Conservation (phyloP, 2,797 vertebrate genomes). For the Gallinago solitaria region DNA sequence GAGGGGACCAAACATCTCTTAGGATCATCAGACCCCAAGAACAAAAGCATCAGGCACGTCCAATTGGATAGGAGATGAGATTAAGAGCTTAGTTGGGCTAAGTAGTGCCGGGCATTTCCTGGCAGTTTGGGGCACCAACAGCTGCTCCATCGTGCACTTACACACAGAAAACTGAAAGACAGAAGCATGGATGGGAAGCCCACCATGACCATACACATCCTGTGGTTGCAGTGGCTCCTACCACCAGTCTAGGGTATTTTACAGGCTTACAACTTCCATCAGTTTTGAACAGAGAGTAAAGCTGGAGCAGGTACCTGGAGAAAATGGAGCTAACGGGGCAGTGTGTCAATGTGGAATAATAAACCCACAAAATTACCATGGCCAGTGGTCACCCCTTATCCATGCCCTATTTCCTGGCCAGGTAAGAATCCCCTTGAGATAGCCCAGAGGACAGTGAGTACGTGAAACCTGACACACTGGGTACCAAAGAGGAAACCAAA, state of each 20-base stretch:
- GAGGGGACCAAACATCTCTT: background rate
- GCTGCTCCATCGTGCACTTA: background rate
- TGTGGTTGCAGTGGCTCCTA: background rate
- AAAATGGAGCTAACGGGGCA: background rate
- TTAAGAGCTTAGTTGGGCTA: background rate
- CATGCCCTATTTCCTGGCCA: background rate
- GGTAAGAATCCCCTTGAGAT: background rate
- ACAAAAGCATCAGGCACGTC: background rate
- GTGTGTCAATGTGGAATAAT: background rate
- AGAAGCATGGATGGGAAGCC: background rate
- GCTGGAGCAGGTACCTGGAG: background rate
- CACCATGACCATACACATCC: fast-evolving
- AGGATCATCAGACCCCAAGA: background rate
- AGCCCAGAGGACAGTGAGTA: background rate
- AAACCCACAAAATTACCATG: background rate
- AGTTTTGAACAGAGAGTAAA: background rate
- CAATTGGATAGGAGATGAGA: background rate
- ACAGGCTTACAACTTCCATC: background rate
- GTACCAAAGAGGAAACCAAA: background rate
- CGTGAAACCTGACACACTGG: background rate
- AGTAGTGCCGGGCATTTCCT: background rate
- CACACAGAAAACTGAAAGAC: background rate
- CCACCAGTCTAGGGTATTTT: background rate
- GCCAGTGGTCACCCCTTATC: background rate
- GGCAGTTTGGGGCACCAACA: background rate